Evolutionary conservation across 30 jellyfish, hydroid and myxozoan species (phyloP).

Genomic region (Turritopsis dohrnii): DNA sequence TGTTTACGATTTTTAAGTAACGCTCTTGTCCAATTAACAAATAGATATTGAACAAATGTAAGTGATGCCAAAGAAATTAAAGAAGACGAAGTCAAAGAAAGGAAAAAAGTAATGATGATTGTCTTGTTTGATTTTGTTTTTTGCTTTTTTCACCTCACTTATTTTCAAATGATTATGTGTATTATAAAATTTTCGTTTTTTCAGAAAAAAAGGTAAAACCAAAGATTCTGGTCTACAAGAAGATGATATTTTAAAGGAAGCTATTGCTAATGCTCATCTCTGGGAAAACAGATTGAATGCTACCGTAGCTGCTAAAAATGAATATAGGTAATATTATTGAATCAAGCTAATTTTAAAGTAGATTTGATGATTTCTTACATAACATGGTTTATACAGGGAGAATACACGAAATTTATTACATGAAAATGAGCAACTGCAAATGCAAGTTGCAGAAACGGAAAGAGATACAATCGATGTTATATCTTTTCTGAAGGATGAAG

Average conservation of each 20-base stretch:
- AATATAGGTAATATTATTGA: slow-evolving; percentile 56
- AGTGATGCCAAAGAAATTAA: background rate
- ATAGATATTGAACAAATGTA: background rate
- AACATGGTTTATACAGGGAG: slow-evolving; percentile 34
- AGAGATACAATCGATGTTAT: slow-evolving; percentile 77
- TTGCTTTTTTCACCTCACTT: too few species aligned
- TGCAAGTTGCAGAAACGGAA: slow-evolving; percentile 75
- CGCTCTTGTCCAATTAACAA: background rate
- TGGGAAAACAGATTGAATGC: slow-evolving; percentile 76
- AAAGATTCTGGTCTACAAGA: background rate
- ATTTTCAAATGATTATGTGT: too few species aligned
- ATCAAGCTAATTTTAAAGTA: too few species aligned
- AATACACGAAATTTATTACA: slow-evolving; percentile 62
- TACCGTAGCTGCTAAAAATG: slow-evolving; percentile 67
- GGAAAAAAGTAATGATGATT: background rate
- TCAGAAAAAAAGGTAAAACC: background rate
- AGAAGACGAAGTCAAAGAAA: background rate
- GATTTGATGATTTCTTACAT: background rate
- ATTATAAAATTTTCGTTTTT: background rate
- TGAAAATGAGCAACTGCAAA: slow-evolving; percentile 81
- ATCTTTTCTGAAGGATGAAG: slow-evolving; percentile 70
- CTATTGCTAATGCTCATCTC: slow-evolving; percentile 74
- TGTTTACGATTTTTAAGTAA: too few species aligned
- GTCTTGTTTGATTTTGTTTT: background rate
- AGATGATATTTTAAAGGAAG: slow-evolving; percentile 50